phyloP scores from a whole-genome alignment of 2,113 vertebrate genomes.

The Tiliqua scincoides region DNA sequence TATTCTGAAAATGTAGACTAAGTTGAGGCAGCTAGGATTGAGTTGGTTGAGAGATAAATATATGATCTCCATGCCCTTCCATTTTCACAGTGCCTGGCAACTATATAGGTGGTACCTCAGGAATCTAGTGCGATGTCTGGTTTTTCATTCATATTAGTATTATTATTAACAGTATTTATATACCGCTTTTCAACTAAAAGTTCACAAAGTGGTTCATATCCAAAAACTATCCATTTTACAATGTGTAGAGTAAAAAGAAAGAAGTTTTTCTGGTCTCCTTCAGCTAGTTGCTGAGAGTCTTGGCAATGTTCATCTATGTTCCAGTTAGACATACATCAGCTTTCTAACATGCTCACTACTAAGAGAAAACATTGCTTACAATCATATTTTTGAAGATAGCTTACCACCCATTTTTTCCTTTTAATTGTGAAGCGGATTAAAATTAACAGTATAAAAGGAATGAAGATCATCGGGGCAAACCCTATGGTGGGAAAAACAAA shows the following conservation, averaged over 20 bases:
- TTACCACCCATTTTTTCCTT: constrained; percentile 70
- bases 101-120: too few relatives aligned
- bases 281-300: neutral
- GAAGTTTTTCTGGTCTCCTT: neutral
- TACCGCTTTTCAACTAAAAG: too few relatives aligned
- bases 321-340: neutral
- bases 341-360: neutral
- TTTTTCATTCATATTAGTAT: too few relatives aligned
- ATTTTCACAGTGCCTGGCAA: neutral
- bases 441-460: constrained; percentile 60
- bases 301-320: neutral
- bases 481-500: constrained; percentile 40
- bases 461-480: constrained; percentile 46
- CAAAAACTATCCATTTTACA: too few relatives aligned
- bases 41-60: neutral
- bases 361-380: neutral
- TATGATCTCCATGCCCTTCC: neutral
- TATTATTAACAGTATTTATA: too few relatives aligned
- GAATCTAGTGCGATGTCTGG: neutral
- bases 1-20: neutral
- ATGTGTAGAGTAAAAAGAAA: too few relatives aligned
- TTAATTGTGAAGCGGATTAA: constrained; percentile 43
- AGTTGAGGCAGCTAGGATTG: neutral
- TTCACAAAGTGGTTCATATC: too few relatives aligned
- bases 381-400: neutral